Evolutionary conservation across 2,797 vertebrate genomes (phyloP), one percentile per base, ranked within the genome.

Genomic region (Syngnathus acus): DNA sequence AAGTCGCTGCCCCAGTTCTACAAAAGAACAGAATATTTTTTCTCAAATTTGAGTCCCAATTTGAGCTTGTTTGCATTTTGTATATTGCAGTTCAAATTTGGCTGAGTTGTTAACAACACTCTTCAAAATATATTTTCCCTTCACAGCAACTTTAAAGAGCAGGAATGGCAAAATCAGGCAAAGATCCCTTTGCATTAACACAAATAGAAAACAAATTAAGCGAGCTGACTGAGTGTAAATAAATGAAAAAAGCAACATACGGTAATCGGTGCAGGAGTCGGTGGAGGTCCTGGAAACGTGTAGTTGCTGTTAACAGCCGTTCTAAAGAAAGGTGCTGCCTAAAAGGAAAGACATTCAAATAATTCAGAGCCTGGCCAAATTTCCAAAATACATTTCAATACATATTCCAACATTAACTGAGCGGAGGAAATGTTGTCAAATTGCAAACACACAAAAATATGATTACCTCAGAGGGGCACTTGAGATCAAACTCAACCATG

Each of bases 1-100:
- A 98, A 90, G 66, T 98, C 92, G 72, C 93, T 93, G 47, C 96
- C 97, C 94, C 94, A 98, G 26, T 95, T 93, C 97, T 98, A 80
- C 80, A 86, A 1, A 73, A 67, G 23, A 0, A 65, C 66, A 87
- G 65, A 66, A 6, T 11, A 1, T 57, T 17, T 32, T 37, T 16
- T 0, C 54, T 60, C 63, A 10, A 16, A 11, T 11, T 42, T 42
- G 40, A 42, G 26, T 26, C 26, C 9, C 9, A 11, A 11, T 43
- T 43, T 43, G 13, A 43, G 9, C 42, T 43, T 43, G 42, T 43
- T 43, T 43, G 42, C 10, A 43, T 43, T 43, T 43, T 11, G 42
- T 32, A 32, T 4, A 32, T 2, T 32, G 32, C 32, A 32, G 32
- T 32, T 32, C 2, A 32, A 32, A 32, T 32, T 32, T 32, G 32